Evolutionary conservation across 2,113 vertebrate genomes (phyloP), one percentile per base, ranked within the genome.

Genomic region (Uropsilus gracilis): DNA sequence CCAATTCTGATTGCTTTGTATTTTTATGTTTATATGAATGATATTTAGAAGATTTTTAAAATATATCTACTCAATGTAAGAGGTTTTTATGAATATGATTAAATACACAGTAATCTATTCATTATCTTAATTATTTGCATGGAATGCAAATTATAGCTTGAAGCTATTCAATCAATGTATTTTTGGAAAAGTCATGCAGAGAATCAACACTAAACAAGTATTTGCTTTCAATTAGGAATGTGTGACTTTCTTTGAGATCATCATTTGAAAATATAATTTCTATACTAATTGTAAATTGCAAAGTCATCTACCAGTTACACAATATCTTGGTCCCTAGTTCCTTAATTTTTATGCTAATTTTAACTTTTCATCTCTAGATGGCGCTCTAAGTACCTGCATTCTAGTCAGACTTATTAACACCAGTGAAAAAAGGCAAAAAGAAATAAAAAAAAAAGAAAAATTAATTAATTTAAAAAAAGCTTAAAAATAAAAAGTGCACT

Each of bases 341-440:
- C 53, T 68, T 95, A 64, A 42, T 85, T 20, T 80, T 81, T 59
- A 32, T 57, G 75, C 88, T 87, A 95, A 78, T 90, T 96, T 85
- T 97, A 97, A 64, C 93, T 92, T 98, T 97, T 73, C 89, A 98
- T 98, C 98, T 98, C 97, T 98, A 98, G 98, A 98, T 98, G 98
- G 98, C 98, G 98, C 98, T 98, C 92, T 98, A 94, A 97, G 98
- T 96, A 97, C 75, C 97, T 97, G 17, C 95, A 95, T 97, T 96
- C 55, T 26, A 76, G 82, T 17, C 48, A 95, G 34, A 32, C 75
- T 0, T 42, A n/a, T 39, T 94, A 85, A 18, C 7, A 94, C 30
- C 68, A 57, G 14, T 77, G 53, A 37, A 88, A 96, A 97, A 78
- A 39, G 37, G 13, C 69, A 90, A 95, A 46, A 86, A 94, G 90